Evolutionary conservation across 2,888 invertebrate species (phyloP), one percentile per base, ranked within the genome.

Genomic region (Scaptodrosophila latifasciaeformis): DNA sequence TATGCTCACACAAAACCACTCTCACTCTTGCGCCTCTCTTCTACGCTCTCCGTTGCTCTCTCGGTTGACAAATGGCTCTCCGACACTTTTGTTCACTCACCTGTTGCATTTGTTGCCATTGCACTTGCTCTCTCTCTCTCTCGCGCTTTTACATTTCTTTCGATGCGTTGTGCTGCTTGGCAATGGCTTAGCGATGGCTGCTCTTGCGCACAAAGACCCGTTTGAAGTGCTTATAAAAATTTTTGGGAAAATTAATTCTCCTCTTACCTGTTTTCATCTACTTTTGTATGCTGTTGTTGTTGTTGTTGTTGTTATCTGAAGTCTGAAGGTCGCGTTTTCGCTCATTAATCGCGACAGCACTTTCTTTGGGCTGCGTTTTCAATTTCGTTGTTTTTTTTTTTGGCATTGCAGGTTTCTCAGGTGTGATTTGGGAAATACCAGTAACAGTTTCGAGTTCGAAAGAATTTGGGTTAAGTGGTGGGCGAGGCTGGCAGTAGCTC

Each of bases 301-400:
- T 49, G 21, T 17, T 47, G 43, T 43, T 24, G n/a, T 5, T 13
- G 30, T 17, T 43, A 5, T 46, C 50, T 48, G 43, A 35, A 45
- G 65, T 59, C 77, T 74, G 80, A 74, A 74, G 80, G 80, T 77
- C 74, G 63, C 59, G 63, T 53, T 79, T 79, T 79, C 72, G 67
- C 70, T 70, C 80, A 79, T 74, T 74, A 79, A 69, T 79, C 62
- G 64, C 45, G 19, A 62, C 58, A n/a, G 37, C 59, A 72, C 80
- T 76, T 79, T 74, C 74, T 67, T 78, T 30, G 43, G 53, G 42
- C n/a, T 40, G 21, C 5, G 9, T 2, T 19, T 3, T 4, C 15
- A 5, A 35, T 15, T 12, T 34, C 12, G 30, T 10, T 29, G 55
- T 56, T 65, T 49, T 42, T 48, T 49, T 27, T 49, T 49, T 56